Conservation (phyloP, 2,113 vertebrate species). For the Antigone vipio region DNA sequence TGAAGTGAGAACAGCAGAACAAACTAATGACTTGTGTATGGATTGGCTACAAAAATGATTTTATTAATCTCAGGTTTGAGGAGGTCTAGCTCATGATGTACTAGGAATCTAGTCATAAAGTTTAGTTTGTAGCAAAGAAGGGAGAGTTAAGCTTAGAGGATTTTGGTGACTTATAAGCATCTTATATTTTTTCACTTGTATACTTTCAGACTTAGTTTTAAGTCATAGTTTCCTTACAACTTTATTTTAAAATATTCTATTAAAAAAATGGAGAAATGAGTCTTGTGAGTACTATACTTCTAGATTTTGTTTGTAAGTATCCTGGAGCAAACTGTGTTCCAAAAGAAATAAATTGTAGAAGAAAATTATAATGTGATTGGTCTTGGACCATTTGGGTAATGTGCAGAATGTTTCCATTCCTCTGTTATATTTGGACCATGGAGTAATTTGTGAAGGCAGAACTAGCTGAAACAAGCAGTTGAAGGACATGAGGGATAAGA, state of each 20-base stretch:
- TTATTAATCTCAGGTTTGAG: neutral
- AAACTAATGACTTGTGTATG: neutral
- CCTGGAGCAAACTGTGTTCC: neutral
- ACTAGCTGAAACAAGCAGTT: neutral
- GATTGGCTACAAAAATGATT: neutral
- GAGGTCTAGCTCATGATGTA: neutral
- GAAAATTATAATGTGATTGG: neutral
- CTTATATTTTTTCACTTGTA: neutral
- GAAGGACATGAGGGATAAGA: neutral
- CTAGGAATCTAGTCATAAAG: neutral
- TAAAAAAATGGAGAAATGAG: neutral
- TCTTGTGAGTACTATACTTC: neutral
- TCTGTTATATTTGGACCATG: neutral
- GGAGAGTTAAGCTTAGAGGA: no score
- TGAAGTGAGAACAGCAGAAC: neutral
- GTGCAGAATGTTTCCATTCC: neutral
- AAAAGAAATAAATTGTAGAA: neutral
- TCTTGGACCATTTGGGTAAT: neutral
- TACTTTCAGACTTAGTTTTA: neutral
- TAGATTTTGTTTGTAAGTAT: neutral
- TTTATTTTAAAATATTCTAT: neutral
- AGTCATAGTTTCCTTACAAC: neutral
- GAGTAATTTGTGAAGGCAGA: neutral
- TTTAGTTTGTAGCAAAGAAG: neutral
- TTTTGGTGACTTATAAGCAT: neutral